phyloP scores from a whole-genome alignment of 2,888 invertebrate species.

The Melieria omissa region DNA sequence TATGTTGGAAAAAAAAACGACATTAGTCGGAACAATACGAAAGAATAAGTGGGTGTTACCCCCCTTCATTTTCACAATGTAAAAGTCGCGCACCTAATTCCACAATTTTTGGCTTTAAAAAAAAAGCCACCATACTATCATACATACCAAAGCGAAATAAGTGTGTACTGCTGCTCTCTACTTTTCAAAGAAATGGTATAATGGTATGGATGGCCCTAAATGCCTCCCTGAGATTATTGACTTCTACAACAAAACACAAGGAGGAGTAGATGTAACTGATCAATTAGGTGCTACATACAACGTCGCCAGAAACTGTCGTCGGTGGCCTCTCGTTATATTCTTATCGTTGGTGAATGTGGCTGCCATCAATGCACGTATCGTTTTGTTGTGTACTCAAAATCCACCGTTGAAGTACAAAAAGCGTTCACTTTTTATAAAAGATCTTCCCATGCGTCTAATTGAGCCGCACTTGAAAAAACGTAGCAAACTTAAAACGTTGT shows the following conservation, averaged over 20 bases:
- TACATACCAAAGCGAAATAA: slow-evolving; percentile 24
- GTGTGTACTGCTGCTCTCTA: slow-evolving; percentile 21
- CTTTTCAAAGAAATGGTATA: too few species aligned
- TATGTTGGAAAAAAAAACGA: too few species aligned
- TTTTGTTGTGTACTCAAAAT: slow-evolving; percentile 15
- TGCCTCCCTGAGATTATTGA: slow-evolving; percentile 25
- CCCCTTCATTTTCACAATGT: not conserved
- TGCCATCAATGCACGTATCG: not conserved
- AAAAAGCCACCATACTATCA: slow-evolving; percentile 21
- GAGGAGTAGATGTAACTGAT: slow-evolving; percentile 12
- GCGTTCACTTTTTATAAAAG: too few species aligned
- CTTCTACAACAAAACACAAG: slow-evolving; percentile 24
- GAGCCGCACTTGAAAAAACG: not conserved
- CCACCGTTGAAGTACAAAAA: not conserved
- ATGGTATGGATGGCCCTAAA: slow-evolving; percentile 28
- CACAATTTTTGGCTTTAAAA: slow-evolving; percentile 14
- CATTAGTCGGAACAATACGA: slow-evolving; percentile 18
- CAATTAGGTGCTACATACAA: slow-evolving; percentile 20
- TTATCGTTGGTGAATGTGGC: slow-evolving; percentile 11
- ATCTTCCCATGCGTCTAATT: too few species aligned
- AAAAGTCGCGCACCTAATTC: slow-evolving; percentile 14
- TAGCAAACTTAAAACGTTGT: slow-evolving; percentile 19
- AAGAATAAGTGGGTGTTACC: slow-evolving; percentile 5
- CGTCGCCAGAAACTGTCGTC: not conserved
- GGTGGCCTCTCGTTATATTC: slow-evolving; percentile 4